Conservation (phyloP, 2,113 vertebrate genomes). For the Gasterosteus aculeatus region DNA sequence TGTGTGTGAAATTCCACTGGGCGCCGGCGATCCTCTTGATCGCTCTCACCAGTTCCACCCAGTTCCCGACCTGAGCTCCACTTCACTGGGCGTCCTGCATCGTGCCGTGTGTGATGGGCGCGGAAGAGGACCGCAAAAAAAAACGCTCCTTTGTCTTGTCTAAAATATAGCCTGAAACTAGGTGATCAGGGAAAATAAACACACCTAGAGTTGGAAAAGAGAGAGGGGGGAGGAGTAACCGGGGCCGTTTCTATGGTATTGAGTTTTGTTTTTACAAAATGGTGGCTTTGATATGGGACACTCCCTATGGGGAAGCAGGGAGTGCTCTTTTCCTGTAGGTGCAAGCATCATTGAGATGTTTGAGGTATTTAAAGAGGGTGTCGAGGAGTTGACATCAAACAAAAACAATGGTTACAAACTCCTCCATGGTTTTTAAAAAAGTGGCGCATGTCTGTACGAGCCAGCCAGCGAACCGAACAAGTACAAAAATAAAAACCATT, state of each 20-base stretch:
- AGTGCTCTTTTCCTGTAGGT: conserved; percentile 51
- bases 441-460: conserved; percentile 63
- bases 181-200: conserved; percentile 47
- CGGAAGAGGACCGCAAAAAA: background rate
- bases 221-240: background rate
- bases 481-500: background rate
- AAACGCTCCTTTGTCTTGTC: background rate
- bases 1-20: conserved; percentile 73
- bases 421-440: conserved; percentile 44
- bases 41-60: conserved; percentile 11
- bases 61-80: background rate
- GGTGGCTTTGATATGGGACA: conserved; percentile 61
- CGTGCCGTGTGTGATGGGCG: background rate
- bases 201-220: background rate
- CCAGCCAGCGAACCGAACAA: background rate
- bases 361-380: conserved; percentile 65
- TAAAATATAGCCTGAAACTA: conserved; percentile 41
- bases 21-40: conserved; percentile 14
- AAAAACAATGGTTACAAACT: conserved; percentile 53
- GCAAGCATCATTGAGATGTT: conserved; percentile 69
- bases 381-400: conserved; percentile 70
- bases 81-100: background rate
- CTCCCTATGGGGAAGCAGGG: conserved; percentile 57
- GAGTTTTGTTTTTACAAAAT: conserved; percentile 68
- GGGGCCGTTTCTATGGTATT: conserved; percentile 55